Evolutionary conservation across 2,797 vertebrate genomes (phyloP).

Genomic region (Aythya fuligula): DNA sequence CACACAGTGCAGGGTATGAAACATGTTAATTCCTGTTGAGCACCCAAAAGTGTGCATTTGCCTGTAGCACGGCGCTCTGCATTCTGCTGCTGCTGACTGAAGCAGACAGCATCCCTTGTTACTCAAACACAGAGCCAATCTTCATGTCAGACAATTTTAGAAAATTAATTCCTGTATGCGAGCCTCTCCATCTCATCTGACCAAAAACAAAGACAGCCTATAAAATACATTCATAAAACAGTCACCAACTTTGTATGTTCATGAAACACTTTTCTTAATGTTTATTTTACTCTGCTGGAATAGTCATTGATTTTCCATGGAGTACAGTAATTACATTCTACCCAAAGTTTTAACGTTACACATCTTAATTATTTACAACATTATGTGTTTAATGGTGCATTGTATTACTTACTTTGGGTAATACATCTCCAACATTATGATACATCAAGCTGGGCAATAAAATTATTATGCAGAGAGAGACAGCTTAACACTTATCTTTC

Average conservation of each 20-base stretch:
- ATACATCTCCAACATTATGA: constrained; percentile 32
- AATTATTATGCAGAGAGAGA: constrained; percentile 47
- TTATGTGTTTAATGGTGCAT: constrained; percentile 33
- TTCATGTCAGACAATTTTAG: neutral
- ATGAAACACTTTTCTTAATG: neutral
- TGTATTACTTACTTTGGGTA: constrained; percentile 19
- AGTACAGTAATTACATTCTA: constrained; percentile 37
- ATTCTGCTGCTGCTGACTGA: neutral
- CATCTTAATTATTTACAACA: constrained; percentile 61
- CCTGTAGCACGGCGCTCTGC: neutral
- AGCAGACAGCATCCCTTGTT: neutral
- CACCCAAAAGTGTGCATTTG: fast-evolving
- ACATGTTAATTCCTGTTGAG: neutral
- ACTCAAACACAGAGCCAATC: neutral
- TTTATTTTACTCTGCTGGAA: neutral
- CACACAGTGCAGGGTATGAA: neutral
- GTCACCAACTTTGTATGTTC: neutral
- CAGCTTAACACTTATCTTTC: constrained; percentile 45
- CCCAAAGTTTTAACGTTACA: constrained; percentile 19
- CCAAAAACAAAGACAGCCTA: neutral
- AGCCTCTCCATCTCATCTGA: neutral
- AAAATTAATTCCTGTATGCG: neutral
- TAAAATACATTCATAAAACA: neutral
- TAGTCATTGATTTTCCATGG: constrained; percentile 16
- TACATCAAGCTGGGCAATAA: constrained; percentile 47